A percentile compares a stretch with the other conserved stretches of the same genome.
Evolutionary conservation across 2,113 vertebrate species (phyloP).

Genomic region (Solenodon paradoxus): DNA sequence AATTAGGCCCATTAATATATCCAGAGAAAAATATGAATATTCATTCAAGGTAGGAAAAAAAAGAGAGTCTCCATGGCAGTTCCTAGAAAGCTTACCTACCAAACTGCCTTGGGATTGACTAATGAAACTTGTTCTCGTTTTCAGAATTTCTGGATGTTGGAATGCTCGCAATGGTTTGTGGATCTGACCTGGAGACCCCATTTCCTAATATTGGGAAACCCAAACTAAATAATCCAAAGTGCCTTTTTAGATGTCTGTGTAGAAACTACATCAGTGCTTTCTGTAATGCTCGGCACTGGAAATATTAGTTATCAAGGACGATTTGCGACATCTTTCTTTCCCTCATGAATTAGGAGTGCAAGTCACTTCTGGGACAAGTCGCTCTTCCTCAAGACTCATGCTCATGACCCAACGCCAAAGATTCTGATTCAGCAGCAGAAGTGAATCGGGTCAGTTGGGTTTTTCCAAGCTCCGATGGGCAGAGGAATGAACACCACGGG

Average conservation of each 20-base stretch:
- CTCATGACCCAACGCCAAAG: not conserved
- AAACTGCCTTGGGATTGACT: not conserved
- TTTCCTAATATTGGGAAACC: not conserved
- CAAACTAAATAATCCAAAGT: not conserved
- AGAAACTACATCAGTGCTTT: not conserved
- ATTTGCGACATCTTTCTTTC: not conserved
- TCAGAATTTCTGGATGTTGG: not conserved
- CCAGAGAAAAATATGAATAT: not conserved
- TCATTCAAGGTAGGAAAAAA: not conserved
- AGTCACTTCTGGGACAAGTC: not conserved
- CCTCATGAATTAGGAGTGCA: not conserved
- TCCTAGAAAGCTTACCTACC: not conserved
- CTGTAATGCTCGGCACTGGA: not conserved
- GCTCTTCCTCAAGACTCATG: too few species aligned
- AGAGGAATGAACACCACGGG: not conserved
- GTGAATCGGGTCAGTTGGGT: not conserved
- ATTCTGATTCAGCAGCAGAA: not conserved
- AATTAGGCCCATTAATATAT: not conserved
- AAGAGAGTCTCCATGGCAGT: not conserved
- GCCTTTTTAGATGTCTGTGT: not conserved
- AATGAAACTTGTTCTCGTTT: not conserved
- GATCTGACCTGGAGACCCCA: not conserved
- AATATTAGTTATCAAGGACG: not conserved
- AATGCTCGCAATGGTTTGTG: not conserved
- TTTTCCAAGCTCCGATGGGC: not conserved